phyloP scores from a whole-genome alignment of 1,140 invertebrate genomes.

The Agrilus planipennis region DNA sequence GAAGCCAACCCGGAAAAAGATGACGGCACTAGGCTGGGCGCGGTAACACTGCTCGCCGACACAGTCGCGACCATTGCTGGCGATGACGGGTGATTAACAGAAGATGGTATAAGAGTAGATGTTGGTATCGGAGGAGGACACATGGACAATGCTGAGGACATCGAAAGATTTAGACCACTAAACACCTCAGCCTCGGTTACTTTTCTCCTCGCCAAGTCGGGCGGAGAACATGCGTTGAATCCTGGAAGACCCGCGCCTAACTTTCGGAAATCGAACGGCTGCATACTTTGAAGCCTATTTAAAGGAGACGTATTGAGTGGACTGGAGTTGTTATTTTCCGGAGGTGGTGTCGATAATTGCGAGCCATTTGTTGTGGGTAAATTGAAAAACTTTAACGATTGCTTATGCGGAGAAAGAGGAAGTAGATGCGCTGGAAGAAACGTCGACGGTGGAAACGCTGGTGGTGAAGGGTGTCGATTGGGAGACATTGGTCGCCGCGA shows the following conservation, averaged over 20 bases:
- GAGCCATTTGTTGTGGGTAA: conserved; percentile 24
- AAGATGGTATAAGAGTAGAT: conserved; percentile 32
- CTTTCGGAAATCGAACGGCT: conserved; percentile 86
- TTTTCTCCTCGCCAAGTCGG: conserved; percentile 33
- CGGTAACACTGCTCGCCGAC: conserved; percentile 33
- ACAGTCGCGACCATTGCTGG: conserved; percentile 39
- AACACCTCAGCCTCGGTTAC: conserved; percentile 39
- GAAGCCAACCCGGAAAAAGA: conserved; percentile 33
- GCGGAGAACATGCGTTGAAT: conserved; percentile 29
- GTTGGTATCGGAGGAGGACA: conserved; percentile 43
- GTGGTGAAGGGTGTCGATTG: conserved; percentile 50
- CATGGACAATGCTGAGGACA: conserved; percentile 46
- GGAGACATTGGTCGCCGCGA: conserved; percentile 49
- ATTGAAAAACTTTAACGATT: conserved; percentile 30
- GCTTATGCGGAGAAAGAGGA: conserved; percentile 39
- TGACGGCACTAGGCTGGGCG: conserved; percentile 35
- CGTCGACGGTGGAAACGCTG: conserved; percentile 35
- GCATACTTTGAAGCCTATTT: conserved; percentile 86
- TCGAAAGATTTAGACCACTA: conserved; percentile 44
- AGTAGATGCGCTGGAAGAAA: conserved; percentile 37
- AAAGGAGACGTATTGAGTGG: conserved; percentile 59
- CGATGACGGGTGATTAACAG: conserved; percentile 42
- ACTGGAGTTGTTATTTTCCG: conserved; percentile 35
- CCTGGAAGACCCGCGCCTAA: conserved; percentile 42
- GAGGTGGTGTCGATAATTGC: conserved; percentile 28